These are phyloP conservation scores for Bombus pascuorum DNA, from an alignment of 1,140 invertebrate genomes.

Conservation along the genomic window DNA sequence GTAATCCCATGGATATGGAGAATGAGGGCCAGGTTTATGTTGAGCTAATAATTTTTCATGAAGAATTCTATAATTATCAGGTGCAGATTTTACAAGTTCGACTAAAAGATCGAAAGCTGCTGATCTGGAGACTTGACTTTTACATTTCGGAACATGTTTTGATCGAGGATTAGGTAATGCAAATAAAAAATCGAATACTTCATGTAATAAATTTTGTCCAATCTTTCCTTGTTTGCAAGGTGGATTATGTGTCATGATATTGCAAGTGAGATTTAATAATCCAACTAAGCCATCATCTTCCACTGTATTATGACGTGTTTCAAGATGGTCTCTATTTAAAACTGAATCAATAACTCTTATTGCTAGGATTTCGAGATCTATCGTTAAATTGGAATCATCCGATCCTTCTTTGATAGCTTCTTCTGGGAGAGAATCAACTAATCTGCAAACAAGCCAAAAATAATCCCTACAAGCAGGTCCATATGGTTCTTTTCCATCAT, in stretches of 20 bases:
- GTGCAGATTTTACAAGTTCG: conserved; percentile 91
- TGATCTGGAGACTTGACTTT: conserved; percentile 93
- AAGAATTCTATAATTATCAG: conserved; percentile 93
- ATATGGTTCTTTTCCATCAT: conserved; percentile 95
- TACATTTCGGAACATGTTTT: conserved; percentile 95
- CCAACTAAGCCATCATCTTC: conserved; percentile 96
- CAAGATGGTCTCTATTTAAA: conserved; percentile 90
- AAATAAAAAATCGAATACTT: conserved; percentile 94
- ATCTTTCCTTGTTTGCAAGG: conserved; percentile 91
- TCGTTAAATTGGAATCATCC: conserved; percentile 82
- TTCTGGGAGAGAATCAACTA: conserved; percentile 92
- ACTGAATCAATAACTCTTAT: conserved; percentile 89
- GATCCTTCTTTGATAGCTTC: conserved; percentile 88
- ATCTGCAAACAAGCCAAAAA: conserved; percentile 94
- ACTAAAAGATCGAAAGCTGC: conserved; percentile 95
- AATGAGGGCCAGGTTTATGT: conserved; percentile 92
- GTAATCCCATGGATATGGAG: conserved; percentile 97
- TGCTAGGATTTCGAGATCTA: conserved; percentile 90
- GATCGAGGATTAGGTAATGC: conserved; percentile 93
- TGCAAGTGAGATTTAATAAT: conserved; percentile 92
- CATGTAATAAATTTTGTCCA: conserved; percentile 88
- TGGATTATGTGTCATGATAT: conserved; percentile 94
- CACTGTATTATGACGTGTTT: conserved; percentile 89
- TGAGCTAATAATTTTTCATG: conserved; percentile 92
- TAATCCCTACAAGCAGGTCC: conserved; percentile 96